Percentiles rank a stretch among this genome's conserved stretches.
Evolutionary conservation across 2,888 invertebrate species (phyloP).

Genomic region (Lagria hirta): DNA sequence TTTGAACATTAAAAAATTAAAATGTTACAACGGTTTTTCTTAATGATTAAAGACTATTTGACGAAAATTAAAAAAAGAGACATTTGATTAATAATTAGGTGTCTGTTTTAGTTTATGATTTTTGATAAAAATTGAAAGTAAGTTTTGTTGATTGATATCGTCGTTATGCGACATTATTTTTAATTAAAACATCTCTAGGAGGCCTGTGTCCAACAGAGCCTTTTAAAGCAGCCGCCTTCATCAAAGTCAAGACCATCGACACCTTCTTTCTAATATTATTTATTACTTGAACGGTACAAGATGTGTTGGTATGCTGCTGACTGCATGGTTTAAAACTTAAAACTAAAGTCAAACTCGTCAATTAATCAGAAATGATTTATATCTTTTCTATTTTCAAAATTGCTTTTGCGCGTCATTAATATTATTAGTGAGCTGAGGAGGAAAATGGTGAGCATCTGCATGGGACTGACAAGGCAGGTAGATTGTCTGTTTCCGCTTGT

Average conservation of each 20-base stretch:
- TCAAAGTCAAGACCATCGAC: slow-evolving; percentile 37
- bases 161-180: slow-evolving; percentile 34
- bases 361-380: slow-evolving; percentile 27
- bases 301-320: slow-evolving; percentile 16
- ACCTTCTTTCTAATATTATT: slow-evolving; percentile 32
- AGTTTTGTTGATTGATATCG: slow-evolving; percentile 24
- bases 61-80: too few species aligned
- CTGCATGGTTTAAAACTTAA: slow-evolving; percentile 26
- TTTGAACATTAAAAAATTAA: too few species aligned
- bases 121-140: slow-evolving; percentile 25
- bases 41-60: too few species aligned
- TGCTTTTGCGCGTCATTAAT: too few species aligned
- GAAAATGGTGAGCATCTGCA: too few species aligned
- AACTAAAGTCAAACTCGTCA: slow-evolving; percentile 24
- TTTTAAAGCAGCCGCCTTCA: slow-evolving; percentile 36
- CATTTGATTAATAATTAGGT: too few species aligned
- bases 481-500: too few species aligned
- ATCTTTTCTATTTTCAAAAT: slow-evolving; percentile 16
- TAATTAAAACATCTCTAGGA: slow-evolving; percentile 34
- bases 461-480: too few species aligned
- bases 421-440: too few species aligned
- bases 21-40: too few species aligned
- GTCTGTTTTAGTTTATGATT: too few species aligned
- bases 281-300: slow-evolving; percentile 23
- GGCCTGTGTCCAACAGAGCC: slow-evolving; percentile 29